A percentile compares a stretch with the other conserved stretches of the same genome.
Conservation (phyloP, 2,113 vertebrate species). For the Ageneiosus marmoratus region DNA sequence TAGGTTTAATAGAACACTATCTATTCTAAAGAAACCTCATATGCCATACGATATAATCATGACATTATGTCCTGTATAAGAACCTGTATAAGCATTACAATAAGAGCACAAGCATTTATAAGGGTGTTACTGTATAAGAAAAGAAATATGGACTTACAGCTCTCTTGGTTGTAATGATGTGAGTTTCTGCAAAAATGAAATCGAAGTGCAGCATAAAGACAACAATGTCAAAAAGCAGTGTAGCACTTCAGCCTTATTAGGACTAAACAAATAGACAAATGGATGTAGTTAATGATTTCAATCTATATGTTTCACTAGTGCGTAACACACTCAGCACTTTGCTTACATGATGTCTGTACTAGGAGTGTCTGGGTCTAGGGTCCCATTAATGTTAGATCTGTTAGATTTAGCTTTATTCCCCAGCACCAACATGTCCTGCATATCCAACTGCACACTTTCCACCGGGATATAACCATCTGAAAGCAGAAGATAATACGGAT, state of each 20-base stretch:
- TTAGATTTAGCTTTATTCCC: constrained; percentile 55
- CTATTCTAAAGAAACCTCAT: not conserved
- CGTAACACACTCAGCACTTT: too few species aligned
- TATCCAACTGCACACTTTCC: constrained; percentile 65
- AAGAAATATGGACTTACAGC: constrained; percentile 67
- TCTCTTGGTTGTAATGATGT: constrained; percentile 61
- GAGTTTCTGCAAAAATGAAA: constrained; percentile 56
- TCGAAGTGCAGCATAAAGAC: not conserved
- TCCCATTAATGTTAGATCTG: constrained; percentile 28
- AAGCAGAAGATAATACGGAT: not conserved
- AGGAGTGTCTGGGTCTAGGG: constrained; percentile 29
- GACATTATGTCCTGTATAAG: constrained; percentile 9
- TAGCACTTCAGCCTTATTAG: not conserved
- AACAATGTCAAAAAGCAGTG: not conserved
- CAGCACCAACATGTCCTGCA: constrained; percentile 67
- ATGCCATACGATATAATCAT: not conserved
- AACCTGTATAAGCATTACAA: not conserved
- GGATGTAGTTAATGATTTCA: not conserved
- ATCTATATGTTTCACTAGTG: not conserved
- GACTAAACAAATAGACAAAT: not conserved
- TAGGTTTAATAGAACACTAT: not conserved
- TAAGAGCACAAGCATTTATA: too few species aligned
- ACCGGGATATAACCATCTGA: constrained; percentile 70
- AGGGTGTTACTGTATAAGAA: not conserved
- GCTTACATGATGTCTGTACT: constrained; percentile 54